A percentile compares a stretch with the other conserved stretches of the same genome.
These are phyloP conservation scores for Apamea crenata DNA, from an alignment of 2,888 invertebrate genomes.

Conservation along the genomic window DNA sequence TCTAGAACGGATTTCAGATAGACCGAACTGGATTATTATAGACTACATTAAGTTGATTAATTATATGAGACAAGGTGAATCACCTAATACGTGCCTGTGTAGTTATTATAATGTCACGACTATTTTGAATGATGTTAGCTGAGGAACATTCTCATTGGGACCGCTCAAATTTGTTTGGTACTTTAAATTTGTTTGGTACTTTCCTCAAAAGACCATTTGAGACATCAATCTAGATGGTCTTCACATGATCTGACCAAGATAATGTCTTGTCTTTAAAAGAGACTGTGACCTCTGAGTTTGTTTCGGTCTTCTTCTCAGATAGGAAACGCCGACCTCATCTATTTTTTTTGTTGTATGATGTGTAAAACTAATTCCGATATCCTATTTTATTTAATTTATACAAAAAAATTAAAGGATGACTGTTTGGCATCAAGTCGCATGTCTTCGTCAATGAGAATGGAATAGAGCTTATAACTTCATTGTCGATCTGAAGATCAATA, in stretches of 20 bases:
- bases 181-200: too few relatives aligned
- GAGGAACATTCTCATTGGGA: background rate
- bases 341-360: too few relatives aligned
- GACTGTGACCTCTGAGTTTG: background rate
- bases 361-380: too few relatives aligned
- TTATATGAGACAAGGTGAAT: constrained; percentile 44
- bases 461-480: background rate
- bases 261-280: background rate
- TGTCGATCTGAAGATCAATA: background rate
- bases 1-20: constrained; percentile 57
- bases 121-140: constrained; percentile 12
- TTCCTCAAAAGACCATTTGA: background rate
- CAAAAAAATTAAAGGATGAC: too few relatives aligned
- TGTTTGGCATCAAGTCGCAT: background rate
- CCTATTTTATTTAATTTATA: too few relatives aligned
- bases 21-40: constrained; percentile 44
- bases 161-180: too few relatives aligned
- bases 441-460: background rate
- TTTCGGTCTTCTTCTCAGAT: background rate
- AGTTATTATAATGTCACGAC: constrained; percentile 12
- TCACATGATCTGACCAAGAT: background rate
- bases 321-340: background rate
- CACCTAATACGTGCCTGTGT: constrained; percentile 18
- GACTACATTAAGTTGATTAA: constrained; percentile 59
- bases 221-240: background rate